Base-by-base conservation (phyloP, 2,113 vertebrate species). In the Oncorhynchus gorbuscha region DNA sequence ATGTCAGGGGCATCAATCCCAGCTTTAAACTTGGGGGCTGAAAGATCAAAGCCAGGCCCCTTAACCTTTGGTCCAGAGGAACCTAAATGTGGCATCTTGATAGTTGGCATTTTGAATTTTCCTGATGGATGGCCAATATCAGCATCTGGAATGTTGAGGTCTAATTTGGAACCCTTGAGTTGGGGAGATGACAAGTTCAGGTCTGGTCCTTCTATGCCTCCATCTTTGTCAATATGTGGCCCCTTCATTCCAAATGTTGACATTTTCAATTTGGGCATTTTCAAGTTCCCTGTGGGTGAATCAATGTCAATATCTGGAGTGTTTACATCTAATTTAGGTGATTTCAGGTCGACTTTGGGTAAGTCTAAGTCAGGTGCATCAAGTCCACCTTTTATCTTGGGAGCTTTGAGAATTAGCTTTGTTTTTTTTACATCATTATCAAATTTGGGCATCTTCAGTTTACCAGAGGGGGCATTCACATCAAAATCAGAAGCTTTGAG, bases 211-310 rank as follows among this genome's bases (percentile, higher is more conserved):
- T 87, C 28, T 8, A 86, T 14, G 3, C 76, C 79, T 72, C 67
- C 84, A 75, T 82, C 26, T 5, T 81, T 3, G 5, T 72, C 77
- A 18, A 76, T 16, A 22, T 77, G 76, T 3, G 84, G 80, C 4
- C 14, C 20, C 3, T 86, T 32, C 5, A 86, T 20, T 45, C 58
- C 62, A 16, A 81, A 89, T 18, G 76, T 81, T 1, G 92, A 90
- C 85, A 88, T 91, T 45, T 67, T 70, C 39, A 92, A 86, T 0
- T 76, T 88, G 9, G 90, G 90, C 69, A 83, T 58, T 24, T 85
- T 89, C 72, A 86, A 79, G 75, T 88, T 85, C 39, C 26, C 79
- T 64, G 82, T 28, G 39, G 71, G 65, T 22, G 68, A 55, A 69
- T 85, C 73, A 39, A 85, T 70, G 55, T 55, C 39, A 77, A 78